Evolutionary conservation across 2,888 invertebrate genomes (phyloP).

Genomic region (Clivina fossor): DNA sequence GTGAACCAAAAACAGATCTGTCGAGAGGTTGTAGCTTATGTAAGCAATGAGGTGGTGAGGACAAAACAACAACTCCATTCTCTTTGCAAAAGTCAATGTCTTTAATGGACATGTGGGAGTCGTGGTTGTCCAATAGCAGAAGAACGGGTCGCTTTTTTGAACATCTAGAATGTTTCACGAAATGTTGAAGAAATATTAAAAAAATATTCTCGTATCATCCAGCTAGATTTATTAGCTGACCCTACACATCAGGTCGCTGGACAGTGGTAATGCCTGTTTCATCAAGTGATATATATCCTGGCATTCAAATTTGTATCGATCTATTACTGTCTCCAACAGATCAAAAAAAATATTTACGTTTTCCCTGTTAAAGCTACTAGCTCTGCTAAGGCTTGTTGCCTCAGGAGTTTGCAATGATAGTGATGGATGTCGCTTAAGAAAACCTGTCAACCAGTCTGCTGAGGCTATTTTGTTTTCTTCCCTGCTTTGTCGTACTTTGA

Average conservation of each 20-base stretch:
- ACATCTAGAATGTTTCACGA: conserved; percentile 25
- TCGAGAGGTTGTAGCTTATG: conserved; percentile 35
- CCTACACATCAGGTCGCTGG: conserved; percentile 40
- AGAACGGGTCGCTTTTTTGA: conserved; percentile 39
- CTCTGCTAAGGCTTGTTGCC: neutral
- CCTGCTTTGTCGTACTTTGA: too few relatives aligned
- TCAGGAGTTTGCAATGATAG: conserved; percentile 7
- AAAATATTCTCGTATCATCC: conserved; percentile 45
- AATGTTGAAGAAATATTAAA: conserved; percentile 41
- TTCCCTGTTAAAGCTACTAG: neutral
- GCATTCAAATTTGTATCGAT: neutral
- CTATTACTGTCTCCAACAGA: conserved; percentile 2
- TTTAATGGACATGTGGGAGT: conserved; percentile 42
- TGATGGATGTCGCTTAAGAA: conserved; percentile 20
- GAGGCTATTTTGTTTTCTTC: neutral
- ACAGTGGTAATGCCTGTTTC: conserved; percentile 21
- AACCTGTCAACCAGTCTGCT: conserved; percentile 13
- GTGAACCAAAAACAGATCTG: conserved; percentile 32
- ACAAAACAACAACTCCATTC: conserved; percentile 48
- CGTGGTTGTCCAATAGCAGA: conserved; percentile 46
- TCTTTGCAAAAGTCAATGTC: conserved; percentile 46
- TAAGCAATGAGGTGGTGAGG: conserved; percentile 48
- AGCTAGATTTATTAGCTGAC: conserved; percentile 42
- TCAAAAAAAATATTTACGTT: conserved; percentile 7
- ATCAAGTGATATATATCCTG: conserved; percentile 24